These are phyloP conservation scores for Notolepis coatsorum DNA, from an alignment of 2,797 vertebrate genomes.

Conservation along the genomic window DNA sequence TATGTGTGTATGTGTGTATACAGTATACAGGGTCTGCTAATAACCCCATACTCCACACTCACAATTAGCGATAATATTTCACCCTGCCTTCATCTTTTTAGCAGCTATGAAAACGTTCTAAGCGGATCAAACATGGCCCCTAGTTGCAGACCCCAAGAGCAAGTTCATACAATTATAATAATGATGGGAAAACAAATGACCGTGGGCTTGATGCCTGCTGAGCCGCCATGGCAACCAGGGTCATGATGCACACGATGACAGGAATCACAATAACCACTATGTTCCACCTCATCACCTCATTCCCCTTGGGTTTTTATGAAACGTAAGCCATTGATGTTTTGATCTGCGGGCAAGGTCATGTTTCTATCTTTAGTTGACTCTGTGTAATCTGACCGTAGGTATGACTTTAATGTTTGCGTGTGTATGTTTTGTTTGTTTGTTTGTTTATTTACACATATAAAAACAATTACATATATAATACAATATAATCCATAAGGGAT, in stretches of 20 bases:
- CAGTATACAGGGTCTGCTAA: constrained; percentile 5
- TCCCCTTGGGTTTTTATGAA: constrained; percentile 43
- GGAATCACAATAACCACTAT: constrained; percentile 39
- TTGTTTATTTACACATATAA: no score
- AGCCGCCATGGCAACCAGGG: constrained; percentile 36
- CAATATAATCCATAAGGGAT: no score
- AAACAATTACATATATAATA: no score
- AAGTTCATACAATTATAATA: constrained; percentile 71
- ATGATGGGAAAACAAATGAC: constrained; percentile 82
- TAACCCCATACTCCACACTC: constrained; percentile 1
- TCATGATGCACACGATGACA: constrained; percentile 56
- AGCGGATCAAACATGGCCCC: constrained; percentile 62
- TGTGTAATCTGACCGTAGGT: constrained; percentile 5
- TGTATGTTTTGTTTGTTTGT: neutral
- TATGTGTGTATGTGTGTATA: constrained; percentile 33
- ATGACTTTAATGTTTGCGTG: constrained; percentile 26
- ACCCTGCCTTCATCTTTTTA: constrained; percentile 67
- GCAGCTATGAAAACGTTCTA: constrained; percentile 66
- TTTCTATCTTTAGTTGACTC: constrained; percentile 2
- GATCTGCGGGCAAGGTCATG: constrained; percentile 6
- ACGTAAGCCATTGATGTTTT: constrained; percentile 11
- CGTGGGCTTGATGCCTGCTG: constrained; percentile 28
- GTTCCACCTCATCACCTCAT: constrained; percentile 16
- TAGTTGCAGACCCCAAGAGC: constrained; percentile 65
- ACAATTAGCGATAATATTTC: constrained; percentile 57